phyloP scores from a whole-genome alignment of 2,797 vertebrate genomes.

The Sebastes kiyomatsui region DNA sequence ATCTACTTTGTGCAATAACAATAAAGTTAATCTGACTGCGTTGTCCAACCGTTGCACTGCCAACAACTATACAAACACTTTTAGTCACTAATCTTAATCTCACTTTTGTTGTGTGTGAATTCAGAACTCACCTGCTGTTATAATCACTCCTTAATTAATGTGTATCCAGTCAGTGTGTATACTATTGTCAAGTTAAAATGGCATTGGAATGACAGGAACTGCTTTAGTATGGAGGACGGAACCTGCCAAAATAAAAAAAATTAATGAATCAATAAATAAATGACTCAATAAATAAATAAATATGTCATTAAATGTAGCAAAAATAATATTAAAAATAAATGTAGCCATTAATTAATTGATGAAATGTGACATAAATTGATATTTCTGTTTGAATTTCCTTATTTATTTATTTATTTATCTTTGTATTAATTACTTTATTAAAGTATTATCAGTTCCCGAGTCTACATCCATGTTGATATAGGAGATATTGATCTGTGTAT shows the following conservation, averaged over 20 bases:
- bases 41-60: background rate
- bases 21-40: background rate
- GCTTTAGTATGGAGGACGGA: background rate
- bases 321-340: fast-evolving
- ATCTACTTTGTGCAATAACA: background rate
- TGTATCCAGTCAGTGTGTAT: background rate
- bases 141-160: background rate
- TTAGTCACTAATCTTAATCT: background rate
- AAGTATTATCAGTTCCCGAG: too few species aligned
- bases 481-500: too few species aligned
- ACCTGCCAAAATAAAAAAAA: too few species aligned
- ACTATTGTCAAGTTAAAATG: background rate
- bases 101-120: background rate
- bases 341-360: too few species aligned
- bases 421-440: too few species aligned
- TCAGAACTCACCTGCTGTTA: background rate
- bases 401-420: too few species aligned
- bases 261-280: too few species aligned
- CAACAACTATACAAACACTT: background rate
- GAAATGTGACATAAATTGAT: too few species aligned
- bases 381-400: too few species aligned
- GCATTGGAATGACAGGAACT: background rate
- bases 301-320: too few species aligned
- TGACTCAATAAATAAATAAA: too few species aligned
- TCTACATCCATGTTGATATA: too few species aligned